Evolutionary conservation across 2,888 invertebrate genomes (phyloP).

Genomic region (Allacma fusca): DNA sequence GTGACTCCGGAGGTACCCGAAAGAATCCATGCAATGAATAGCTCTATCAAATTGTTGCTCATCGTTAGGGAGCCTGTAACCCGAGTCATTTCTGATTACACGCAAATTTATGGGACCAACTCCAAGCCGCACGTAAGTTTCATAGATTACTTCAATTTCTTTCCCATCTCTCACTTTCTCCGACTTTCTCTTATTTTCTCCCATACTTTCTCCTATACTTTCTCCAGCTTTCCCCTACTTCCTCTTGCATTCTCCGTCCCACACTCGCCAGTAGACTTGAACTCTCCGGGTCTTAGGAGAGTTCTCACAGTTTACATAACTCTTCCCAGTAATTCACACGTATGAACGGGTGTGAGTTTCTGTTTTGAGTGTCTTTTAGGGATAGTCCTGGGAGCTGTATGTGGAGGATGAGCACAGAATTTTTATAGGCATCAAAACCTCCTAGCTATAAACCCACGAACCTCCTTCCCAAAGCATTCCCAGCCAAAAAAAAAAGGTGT

Average conservation of each 20-base stretch:
- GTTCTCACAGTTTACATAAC: conserved; percentile 24
- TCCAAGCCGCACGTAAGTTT: conserved; percentile 43
- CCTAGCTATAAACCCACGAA: too few relatives aligned
- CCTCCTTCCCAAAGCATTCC: too few relatives aligned
- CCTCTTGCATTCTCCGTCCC: too few relatives aligned
- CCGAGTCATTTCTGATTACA: conserved; percentile 95
- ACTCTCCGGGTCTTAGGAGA: conserved; percentile 2
- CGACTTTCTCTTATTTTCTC: background rate
- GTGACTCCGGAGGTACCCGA: conserved; percentile 94
- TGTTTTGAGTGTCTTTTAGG: too few relatives aligned
- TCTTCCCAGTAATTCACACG: conserved; percentile 32
- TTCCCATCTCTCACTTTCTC: background rate
- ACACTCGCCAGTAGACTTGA: background rate
- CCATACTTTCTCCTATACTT: too few relatives aligned
- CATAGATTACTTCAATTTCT: conserved; percentile 20
- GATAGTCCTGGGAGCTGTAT: too few relatives aligned
- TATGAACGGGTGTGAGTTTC: background rate
- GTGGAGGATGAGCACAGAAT: too few relatives aligned
- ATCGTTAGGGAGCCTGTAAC: conserved; percentile 96
- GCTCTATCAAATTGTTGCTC: conserved; percentile 85
- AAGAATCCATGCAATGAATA: conserved; percentile 92
- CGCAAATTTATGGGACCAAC: conserved; percentile 73
- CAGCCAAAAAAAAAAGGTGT: too few relatives aligned
- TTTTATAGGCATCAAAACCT: too few relatives aligned
- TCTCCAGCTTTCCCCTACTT: background rate